Evolutionary conservation across 2,113 vertebrate species (phyloP).

Genomic region (Gallinago media): DNA sequence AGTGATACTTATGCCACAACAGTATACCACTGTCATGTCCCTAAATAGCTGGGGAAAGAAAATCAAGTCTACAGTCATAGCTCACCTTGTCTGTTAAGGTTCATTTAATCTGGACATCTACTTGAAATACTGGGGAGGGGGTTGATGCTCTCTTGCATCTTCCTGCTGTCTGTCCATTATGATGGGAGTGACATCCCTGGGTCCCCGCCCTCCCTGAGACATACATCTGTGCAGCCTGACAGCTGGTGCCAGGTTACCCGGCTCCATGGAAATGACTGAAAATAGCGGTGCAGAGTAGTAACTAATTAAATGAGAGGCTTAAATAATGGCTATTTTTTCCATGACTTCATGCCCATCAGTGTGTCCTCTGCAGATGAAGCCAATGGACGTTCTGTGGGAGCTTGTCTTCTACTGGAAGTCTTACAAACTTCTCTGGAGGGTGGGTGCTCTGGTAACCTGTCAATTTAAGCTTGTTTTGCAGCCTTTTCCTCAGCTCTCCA

Average conservation of each 20-base stretch:
- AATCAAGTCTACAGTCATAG: background rate
- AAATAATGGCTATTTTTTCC: background rate
- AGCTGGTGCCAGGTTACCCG: background rate
- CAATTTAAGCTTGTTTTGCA: background rate
- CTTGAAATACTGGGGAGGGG: background rate
- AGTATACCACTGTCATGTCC: background rate
- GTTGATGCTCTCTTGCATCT: background rate
- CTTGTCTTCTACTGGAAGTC: background rate
- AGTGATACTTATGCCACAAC: background rate
- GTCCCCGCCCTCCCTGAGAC: fast-evolving
- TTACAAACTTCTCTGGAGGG: background rate
- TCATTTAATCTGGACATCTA: background rate
- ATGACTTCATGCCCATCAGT: fast-evolving
- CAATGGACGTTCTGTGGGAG: background rate
- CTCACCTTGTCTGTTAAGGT: background rate
- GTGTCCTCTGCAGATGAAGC: background rate
- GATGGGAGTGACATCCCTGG: background rate
- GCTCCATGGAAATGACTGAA: background rate
- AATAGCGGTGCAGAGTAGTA: background rate
- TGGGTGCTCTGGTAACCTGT: background rate
- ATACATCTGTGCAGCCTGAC: background rate
- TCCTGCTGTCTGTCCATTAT: fast-evolving
- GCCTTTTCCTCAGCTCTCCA: background rate
- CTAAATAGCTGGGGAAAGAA: background rate
- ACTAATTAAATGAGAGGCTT: background rate